Conservation (phyloP, 2,888 invertebrate genomes). For the Philopedon plagiatum region DNA sequence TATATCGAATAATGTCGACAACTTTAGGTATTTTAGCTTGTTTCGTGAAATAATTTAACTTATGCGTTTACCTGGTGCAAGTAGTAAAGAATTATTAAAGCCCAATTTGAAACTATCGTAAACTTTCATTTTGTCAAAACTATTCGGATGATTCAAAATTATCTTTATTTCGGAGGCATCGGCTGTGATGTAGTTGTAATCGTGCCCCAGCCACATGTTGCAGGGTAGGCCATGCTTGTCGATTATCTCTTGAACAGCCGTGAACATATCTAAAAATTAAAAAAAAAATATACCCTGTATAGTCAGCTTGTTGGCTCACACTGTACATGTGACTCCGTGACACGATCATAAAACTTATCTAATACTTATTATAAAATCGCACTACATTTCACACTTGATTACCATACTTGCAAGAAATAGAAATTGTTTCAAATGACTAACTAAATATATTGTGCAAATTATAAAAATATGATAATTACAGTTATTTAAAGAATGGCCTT, state of each 20-base stretch:
- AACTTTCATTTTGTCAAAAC: conserved; percentile 45
- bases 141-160: conserved; percentile 45
- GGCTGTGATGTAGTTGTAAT: conserved; percentile 49
- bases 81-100: conserved; percentile 42
- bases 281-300: neutral
- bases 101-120: conserved; percentile 35
- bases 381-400: no score
- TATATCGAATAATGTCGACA: no score
- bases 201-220: conserved; percentile 50
- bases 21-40: no score
- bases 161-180: conserved; percentile 47
- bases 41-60: no score
- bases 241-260: conserved; percentile 34
- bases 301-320: no score
- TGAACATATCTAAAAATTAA: conserved; percentile 44
- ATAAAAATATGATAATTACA: neutral
- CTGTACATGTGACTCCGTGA: no score
- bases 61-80: conserved; percentile 47
- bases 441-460: neutral
- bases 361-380: neutral
- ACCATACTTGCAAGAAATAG: no score
- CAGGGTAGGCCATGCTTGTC: conserved; percentile 42
- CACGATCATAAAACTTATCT: no score
- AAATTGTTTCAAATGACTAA: neutral
- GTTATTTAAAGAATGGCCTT: conserved; percentile 1